Conservation (phyloP, 2,113 vertebrate genomes). For the Bolborhynchus lineola region DNA sequence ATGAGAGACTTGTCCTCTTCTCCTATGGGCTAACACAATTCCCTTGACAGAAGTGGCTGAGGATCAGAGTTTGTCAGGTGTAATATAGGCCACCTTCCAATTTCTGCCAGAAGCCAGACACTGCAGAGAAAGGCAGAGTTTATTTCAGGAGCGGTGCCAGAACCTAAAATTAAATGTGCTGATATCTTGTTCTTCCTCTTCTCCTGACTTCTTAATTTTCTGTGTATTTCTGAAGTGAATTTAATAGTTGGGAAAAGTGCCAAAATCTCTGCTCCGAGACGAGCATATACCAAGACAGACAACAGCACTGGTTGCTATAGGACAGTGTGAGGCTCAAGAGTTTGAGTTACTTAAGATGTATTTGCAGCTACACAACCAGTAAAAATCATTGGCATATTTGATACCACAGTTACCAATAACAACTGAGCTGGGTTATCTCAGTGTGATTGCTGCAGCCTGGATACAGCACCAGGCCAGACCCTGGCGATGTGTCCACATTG, state of each 20-base stretch:
- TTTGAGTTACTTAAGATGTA: not conserved
- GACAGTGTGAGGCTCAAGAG: not conserved
- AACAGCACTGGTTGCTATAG: not conserved
- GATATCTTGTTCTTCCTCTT: not conserved
- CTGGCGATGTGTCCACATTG: accelerated
- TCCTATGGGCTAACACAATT: not conserved
- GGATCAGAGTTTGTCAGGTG: constrained; percentile 26
- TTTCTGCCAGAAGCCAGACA: not conserved
- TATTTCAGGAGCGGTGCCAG: constrained; percentile 25
- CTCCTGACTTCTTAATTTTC: constrained; percentile 13
- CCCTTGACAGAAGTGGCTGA: not conserved
- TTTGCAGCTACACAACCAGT: not conserved
- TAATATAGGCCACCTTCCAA: not conserved
- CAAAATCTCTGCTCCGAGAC: not conserved
- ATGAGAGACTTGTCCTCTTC: not conserved
- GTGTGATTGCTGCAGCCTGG: constrained; percentile 10
- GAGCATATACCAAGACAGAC: not conserved
- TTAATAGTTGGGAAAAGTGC: not conserved
- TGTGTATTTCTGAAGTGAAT: constrained; percentile 1
- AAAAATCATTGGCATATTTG: constrained; percentile 5
- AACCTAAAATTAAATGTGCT: constrained; percentile 30
- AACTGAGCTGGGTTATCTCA: not conserved
- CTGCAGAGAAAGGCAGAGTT: not conserved
- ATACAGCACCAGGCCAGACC: not conserved
- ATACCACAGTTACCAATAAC: constrained; percentile 2